These are phyloP conservation scores for Virgularia gustaviana DNA, from an alignment of 92 coral and sea anemone genomes.

Conservation along the genomic window DNA sequence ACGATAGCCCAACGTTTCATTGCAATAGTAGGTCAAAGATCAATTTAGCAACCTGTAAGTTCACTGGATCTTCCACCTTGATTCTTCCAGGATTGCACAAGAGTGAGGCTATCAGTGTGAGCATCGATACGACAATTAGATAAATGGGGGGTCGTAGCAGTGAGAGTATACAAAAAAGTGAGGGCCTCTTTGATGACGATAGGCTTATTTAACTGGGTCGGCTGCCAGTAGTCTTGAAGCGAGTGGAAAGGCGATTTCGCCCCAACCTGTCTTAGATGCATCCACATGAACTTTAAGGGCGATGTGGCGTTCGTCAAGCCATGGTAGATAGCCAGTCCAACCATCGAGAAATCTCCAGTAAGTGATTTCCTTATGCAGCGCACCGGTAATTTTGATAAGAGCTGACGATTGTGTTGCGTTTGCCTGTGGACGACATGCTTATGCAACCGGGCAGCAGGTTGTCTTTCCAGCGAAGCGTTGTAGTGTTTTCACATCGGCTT, in stretches of 20 bases:
- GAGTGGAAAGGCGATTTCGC: not conserved
- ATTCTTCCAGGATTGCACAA: constrained; percentile 54
- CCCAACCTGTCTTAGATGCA: constrained; percentile 24
- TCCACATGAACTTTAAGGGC: not conserved
- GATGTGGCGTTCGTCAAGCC: not conserved
- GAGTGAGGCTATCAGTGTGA: constrained; percentile 46
- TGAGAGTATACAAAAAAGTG: not conserved
- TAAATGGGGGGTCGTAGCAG: too few species aligned
- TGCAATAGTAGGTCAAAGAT: constrained; percentile 25
- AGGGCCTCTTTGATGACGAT: not conserved
- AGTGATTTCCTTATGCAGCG: constrained; percentile 22
- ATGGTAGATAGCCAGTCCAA: constrained; percentile 31
- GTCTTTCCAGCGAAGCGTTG: constrained; percentile 60
- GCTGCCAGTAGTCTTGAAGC: not conserved
- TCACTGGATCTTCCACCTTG: constrained; percentile 53
- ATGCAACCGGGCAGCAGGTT: constrained; percentile 48
- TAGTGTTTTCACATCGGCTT: constrained; percentile 21
- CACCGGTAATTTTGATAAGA: constrained; percentile 31
- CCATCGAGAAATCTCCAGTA: constrained; percentile 52
- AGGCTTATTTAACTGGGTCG: not conserved
- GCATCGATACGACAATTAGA: constrained; percentile 54
- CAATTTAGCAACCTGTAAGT: constrained; percentile 35
- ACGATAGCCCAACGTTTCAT: too few species aligned
- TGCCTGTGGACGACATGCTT: constrained; percentile 18
- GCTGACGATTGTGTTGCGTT: constrained; percentile 12